Base-by-base conservation (phyloP, 37 sponge, comb jelly and placozoan species). In the Geodia barretti region DNA sequence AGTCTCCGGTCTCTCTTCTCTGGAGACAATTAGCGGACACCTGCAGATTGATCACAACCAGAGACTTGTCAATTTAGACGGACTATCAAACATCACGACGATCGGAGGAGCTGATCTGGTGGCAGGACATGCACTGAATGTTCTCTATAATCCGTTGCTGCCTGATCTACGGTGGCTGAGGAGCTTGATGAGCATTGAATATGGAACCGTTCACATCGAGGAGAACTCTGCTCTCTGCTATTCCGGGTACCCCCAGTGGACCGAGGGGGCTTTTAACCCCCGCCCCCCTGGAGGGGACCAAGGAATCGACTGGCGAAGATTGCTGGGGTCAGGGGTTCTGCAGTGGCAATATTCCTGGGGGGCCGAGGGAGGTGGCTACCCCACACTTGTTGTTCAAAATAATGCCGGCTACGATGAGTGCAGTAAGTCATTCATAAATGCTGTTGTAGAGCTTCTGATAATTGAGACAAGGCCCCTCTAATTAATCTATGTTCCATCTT, bases 171-270 rank as follows among this genome's bases (percentile, higher is more conserved):
- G 36, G 30, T 60, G 79, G 24, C 63, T 91, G 0, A 1, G 67
- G 33, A 33, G 40, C 20, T 47, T 91, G 20, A 38, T 0, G 1
- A 73, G n/a, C 21, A 83, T 91, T 25, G 23, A 14, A 30, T 73
- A 54, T 79, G 87, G 92, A 0, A 77, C 86, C 3, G 93, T 92
- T 2, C 86, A 80, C 39, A 88, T 92, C 32, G 93, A 92, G 36
- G 89, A 89, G 9, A 92, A 92, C 86, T 84, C 73, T 2, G n/a
- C 1, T 23, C 82, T 92, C 41, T 92, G 93, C 86, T 92, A 82
- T 80, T 80, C 89, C 17, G 93, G 93, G 2, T 88, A 92, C 39
- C 93, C 93, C 23, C 43, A 25, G 34, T 92, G 93, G 93, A 28
- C 25, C 4, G 41, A 62, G 25, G 86, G 79, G 39, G 41, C 40